These are phyloP conservation scores for Xylocopa sonorina DNA, from an alignment of 1,140 invertebrate species.

Conservation along the genomic window DNA sequence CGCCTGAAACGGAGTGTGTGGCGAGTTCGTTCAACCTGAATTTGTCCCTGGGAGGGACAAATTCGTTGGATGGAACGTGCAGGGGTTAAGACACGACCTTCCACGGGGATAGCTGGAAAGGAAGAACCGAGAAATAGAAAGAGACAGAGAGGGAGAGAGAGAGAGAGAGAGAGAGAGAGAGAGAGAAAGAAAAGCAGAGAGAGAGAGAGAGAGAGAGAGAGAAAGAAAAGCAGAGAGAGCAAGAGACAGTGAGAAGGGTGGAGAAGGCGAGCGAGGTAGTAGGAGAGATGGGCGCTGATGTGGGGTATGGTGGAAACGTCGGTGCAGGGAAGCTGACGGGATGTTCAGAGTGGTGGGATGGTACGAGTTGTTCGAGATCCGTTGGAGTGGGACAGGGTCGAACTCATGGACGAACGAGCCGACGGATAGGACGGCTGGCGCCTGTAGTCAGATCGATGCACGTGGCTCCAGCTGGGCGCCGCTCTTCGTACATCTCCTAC, in stretches of 20 bases:
- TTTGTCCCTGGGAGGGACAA: too few species aligned
- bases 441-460: conserved; percentile 83
- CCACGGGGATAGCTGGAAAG: conserved; percentile 53
- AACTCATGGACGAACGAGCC: conserved; percentile 82
- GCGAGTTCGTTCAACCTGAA: conserved; percentile 70
- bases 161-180: neutral
- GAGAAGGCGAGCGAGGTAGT: too few species aligned
- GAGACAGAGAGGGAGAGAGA: neutral
- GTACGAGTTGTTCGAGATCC: conserved; percentile 65
- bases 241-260: neutral
- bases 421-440: conserved; percentile 82
- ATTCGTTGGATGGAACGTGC: conserved; percentile 60
- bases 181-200: neutral
- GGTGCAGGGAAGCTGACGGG: conserved; percentile 55
- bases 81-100: conserved; percentile 70
- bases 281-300: neutral
- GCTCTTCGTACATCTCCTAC: conserved; percentile 80
- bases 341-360: conserved; percentile 62
- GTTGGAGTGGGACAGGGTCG: conserved; percentile 78
- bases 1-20: neutral
- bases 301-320: conserved; percentile 29
- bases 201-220: too few species aligned
- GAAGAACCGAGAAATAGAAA: neutral
- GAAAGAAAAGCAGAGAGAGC: neutral
- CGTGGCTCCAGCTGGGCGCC: conserved; percentile 82